Evolutionary conservation across 2,888 invertebrate genomes (phyloP).

Genomic region (Eilema caniola): DNA sequence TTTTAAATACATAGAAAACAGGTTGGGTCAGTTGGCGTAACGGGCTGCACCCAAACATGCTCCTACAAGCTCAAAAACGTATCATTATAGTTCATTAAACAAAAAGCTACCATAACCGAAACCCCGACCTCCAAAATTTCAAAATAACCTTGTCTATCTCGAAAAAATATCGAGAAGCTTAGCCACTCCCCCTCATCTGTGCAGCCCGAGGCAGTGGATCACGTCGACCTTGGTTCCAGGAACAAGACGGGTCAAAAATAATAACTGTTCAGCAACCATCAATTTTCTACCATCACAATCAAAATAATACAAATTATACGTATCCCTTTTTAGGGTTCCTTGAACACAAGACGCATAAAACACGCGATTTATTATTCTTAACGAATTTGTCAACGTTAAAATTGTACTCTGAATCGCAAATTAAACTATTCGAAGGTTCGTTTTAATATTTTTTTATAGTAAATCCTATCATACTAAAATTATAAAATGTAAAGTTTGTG

Average conservation of each 20-base stretch:
- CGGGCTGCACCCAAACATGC: constrained; percentile 45
- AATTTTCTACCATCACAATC: constrained; percentile 81
- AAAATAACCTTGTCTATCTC: constrained; percentile 58
- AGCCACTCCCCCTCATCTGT: constrained; percentile 71
- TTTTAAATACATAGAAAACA: constrained; percentile 40
- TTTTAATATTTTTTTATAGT: not conserved
- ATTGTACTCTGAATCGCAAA: not conserved
- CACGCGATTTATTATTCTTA: not conserved
- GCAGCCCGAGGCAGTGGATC: constrained; percentile 61
- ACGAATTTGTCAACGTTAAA: not conserved
- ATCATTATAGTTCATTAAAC: constrained; percentile 54
- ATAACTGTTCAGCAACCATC: constrained; percentile 69
- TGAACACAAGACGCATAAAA: constrained; percentile 1
- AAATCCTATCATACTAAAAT: not conserved
- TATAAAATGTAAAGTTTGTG: no score
- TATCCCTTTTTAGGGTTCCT: constrained; percentile 59
- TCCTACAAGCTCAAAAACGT: constrained; percentile 38
- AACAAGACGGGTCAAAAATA: constrained; percentile 70
- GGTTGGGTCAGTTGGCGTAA: constrained; percentile 24
- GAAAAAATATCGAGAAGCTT: constrained; percentile 67
- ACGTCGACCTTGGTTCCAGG: constrained; percentile 73
- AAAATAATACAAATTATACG: constrained; percentile 80
- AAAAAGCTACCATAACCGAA: constrained; percentile 53
- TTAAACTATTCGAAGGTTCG: not conserved
- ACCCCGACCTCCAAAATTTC: constrained; percentile 47